phyloP scores from a whole-genome alignment of 1,140 invertebrate species.

The Teleopsis dalmanni region DNA sequence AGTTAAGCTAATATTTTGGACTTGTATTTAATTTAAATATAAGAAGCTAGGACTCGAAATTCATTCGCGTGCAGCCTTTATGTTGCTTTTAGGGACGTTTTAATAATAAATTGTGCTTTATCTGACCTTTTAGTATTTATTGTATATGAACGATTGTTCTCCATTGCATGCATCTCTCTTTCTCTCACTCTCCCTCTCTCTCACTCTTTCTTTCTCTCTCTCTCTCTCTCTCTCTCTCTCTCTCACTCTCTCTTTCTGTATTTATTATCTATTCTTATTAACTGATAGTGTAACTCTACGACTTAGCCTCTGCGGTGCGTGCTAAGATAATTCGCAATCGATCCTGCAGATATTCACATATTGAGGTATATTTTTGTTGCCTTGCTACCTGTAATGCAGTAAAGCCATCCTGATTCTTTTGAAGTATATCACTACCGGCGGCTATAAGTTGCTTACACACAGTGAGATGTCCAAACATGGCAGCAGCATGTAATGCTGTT shows the following conservation, averaged over 20 bases:
- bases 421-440: conserved; percentile 59
- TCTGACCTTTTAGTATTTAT: too few relatives aligned
- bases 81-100: too few relatives aligned
- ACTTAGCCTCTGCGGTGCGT: conserved; percentile 1
- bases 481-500: conserved; percentile 79
- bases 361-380: conserved; percentile 37
- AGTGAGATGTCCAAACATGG: conserved; percentile 75
- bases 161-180: too few relatives aligned
- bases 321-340: conserved; percentile 24
- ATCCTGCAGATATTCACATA: conserved; percentile 40
- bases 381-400: conserved; percentile 59
- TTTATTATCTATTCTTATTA: neutral
- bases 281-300: neutral
- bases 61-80: too few relatives aligned
- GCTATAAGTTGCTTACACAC: conserved; percentile 70
- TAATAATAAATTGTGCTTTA: too few relatives aligned
- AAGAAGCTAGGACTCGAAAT: too few relatives aligned
- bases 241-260: neutral
- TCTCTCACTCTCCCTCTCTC: neutral
- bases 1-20: too few relatives aligned
- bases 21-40: too few relatives aligned
- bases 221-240: neutral
- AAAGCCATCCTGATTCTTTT: conserved; percentile 62
- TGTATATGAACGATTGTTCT: too few relatives aligned
- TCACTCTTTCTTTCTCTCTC: neutral